Percentiles rank a stretch among this genome's conserved stretches.
These are phyloP conservation scores for Sisyra terminalis DNA, from an alignment of 2,888 invertebrate genomes.

Conservation along the genomic window DNA sequence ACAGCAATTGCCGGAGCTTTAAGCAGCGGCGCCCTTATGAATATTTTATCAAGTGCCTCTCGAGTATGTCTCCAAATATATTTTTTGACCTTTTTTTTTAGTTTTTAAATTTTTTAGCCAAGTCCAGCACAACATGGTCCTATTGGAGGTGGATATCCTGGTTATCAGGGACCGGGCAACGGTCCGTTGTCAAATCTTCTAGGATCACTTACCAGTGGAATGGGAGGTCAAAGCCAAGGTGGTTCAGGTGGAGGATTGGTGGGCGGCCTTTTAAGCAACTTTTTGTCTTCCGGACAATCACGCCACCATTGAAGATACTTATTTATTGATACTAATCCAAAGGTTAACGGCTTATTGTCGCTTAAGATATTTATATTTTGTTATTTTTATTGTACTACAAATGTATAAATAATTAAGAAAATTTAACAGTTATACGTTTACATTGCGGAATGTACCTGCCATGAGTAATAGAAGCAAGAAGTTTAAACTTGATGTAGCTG, in stretches of 20 bases:
- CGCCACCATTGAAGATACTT: neutral
- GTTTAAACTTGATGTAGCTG: too few relatives aligned
- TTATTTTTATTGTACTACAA: too few relatives aligned
- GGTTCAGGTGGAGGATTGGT: constrained; percentile 1
- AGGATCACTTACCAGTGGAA: constrained; percentile 1
- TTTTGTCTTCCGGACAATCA: constrained; percentile 1
- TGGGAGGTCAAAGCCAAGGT: constrained; percentile 2
- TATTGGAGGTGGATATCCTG: constrained; percentile 12
- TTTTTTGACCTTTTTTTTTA: neutral
- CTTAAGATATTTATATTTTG: too few relatives aligned
- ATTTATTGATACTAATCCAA: too few relatives aligned
- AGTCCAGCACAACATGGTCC: constrained; percentile 9
- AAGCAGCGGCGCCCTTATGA: constrained; percentile 24
- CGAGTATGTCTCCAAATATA: neutral
- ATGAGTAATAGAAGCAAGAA: too few relatives aligned
- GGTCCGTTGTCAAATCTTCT: constrained; percentile 4
- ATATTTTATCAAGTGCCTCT: constrained; percentile 17
- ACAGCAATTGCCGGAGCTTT: constrained; percentile 26
- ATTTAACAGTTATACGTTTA: too few relatives aligned
- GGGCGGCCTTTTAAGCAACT: constrained; percentile 2
- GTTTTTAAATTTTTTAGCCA: constrained; percentile 2
- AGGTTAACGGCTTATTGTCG: too few relatives aligned
- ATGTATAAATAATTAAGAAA: too few relatives aligned
- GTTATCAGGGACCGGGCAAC: constrained; percentile 14
- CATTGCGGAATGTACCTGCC: too few relatives aligned